A percentile compares a stretch with the other conserved stretches of the same genome.
These are phyloP conservation scores for Xiphorhynchus erythropygius DNA, from an alignment of 2,797 vertebrate species.

Conservation along the genomic window DNA sequence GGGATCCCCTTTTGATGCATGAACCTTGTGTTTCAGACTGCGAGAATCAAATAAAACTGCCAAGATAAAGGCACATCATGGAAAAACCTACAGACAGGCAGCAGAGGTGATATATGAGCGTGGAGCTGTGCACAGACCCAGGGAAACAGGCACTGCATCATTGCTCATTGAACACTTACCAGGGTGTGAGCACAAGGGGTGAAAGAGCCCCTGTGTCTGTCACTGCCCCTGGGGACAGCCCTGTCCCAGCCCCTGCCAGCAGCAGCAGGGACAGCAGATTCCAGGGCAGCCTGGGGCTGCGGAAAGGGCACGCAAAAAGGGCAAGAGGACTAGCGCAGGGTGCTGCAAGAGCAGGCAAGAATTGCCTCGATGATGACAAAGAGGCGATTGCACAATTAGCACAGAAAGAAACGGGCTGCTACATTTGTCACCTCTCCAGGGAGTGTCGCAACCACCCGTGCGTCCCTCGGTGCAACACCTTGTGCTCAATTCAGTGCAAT, in stretches of 20 bases:
- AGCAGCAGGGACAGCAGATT: background rate
- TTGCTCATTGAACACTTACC: accelerated
- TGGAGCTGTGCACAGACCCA: background rate
- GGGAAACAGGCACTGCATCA: background rate
- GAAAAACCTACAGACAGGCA: background rate
- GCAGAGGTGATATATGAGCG: accelerated
- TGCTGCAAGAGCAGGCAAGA: background rate
- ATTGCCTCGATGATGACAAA: background rate
- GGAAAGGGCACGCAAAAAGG: accelerated
- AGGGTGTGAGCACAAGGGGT: background rate
- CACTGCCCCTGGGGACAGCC: background rate
- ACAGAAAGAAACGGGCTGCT: background rate
- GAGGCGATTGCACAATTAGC: background rate
- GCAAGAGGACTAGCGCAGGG: background rate
- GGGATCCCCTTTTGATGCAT: background rate
- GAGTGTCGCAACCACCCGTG: accelerated
- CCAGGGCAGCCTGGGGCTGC: background rate
- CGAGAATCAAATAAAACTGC: background rate
- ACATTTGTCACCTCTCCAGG: accelerated
- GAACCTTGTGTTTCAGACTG: background rate
- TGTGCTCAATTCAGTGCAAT: background rate
- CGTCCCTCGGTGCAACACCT: accelerated
- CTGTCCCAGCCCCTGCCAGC: background rate
- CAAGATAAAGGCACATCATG: background rate
- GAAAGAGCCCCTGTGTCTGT: background rate